phyloP scores from a whole-genome alignment of 2,113 vertebrate species.

The Arizona elegans region DNA sequence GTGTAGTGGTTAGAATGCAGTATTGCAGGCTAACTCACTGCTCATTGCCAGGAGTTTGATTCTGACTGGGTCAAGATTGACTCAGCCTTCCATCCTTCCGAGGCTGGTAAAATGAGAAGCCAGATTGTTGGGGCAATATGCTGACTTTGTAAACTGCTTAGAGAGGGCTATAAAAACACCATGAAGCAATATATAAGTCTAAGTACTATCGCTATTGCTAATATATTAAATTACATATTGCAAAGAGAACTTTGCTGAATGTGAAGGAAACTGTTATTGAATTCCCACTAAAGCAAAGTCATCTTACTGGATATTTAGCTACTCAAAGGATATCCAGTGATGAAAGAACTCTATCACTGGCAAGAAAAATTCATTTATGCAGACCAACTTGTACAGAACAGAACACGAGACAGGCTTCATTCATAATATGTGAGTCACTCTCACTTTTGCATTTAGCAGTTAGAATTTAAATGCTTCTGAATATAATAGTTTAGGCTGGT shows the following conservation, averaged over 20 bases:
- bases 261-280: neutral
- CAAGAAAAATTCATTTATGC: constrained; percentile 42
- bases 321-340: neutral
- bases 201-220: neutral
- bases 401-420: constrained; percentile 48
- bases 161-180: neutral
- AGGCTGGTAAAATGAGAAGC: neutral
- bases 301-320: neutral
- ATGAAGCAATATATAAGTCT: neutral
- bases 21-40: no score
- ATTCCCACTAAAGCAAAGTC: neutral
- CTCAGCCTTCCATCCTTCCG: neutral
- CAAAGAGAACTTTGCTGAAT: neutral
- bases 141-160: neutral
- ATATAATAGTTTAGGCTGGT: neutral
- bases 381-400: constrained; percentile 50
- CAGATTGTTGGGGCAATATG: neutral
- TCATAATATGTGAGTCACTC: constrained; percentile 17
- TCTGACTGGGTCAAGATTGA: neutral
- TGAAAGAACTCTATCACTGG: constrained; percentile 10
- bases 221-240: neutral
- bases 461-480: constrained; percentile 5
- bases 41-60: no score
- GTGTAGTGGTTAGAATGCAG: no score
- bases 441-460: neutral